Evolutionary conservation across 2,888 invertebrate species (phyloP), one percentile per base, ranked within the genome.

Genomic region (Doris montereyensis): DNA sequence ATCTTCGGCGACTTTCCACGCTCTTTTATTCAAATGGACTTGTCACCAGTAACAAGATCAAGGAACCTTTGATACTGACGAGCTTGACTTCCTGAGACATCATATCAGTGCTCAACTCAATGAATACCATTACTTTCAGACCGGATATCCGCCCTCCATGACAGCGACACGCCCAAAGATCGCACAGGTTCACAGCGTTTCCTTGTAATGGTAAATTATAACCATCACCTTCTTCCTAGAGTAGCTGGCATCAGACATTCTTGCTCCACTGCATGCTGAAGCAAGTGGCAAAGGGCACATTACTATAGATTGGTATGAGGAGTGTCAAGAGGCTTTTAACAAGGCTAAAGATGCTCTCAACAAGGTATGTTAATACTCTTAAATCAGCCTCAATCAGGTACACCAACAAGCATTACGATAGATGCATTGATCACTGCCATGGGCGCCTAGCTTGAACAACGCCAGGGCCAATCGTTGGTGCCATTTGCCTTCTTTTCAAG

Each of bases 191-290:
- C 73, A 26, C 77, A 76, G 28, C 1, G 71, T 2, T 79, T 79
- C 21, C 62, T 75, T 13, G 79, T 73, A 2, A 75, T 79, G 79
- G 58, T 79, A 8, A 75, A 75, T 17, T 79, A 79, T 26, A 75
- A 79, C 32, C 79, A 79, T 35, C 68, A 67, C 17, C 75, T 79
- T 35, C 34, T 79, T 13, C 79, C 74, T 24, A 10, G 57, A 21
- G 32, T 78, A 5, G 71, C 77, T 28, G 60, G 13, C 13, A 34
- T 10, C n/a, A n/a, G n/a, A n/a, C n/a, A 30, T 13, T 30, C 65
- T 78, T 1, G 72, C 77, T 2, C 72, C 77, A 24, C 67, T 73
- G n/a, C 77, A 72, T 62, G 65, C 72, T 41, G 72, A 78, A 62
- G 77, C 71, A 24, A 78, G 72, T 57, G 72, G 77, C 3, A 78